Conservation (phyloP, 35 echinoderm and acorn worm genomes). For the Heliocidaris tuberculata region DNA sequence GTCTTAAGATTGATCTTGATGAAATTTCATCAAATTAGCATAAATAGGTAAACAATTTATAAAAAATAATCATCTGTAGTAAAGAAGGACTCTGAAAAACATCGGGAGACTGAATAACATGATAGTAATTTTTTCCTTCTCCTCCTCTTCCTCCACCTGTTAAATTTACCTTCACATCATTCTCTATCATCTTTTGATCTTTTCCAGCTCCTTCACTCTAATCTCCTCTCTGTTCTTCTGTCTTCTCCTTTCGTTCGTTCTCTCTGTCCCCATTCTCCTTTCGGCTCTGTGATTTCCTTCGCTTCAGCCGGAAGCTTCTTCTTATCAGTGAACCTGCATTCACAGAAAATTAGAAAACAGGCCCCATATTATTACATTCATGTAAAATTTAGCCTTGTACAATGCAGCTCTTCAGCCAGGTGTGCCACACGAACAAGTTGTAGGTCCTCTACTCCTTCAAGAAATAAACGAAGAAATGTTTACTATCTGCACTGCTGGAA, state of each 20-base stretch:
- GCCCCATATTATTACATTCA: no score
- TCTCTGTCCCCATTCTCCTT: background rate
- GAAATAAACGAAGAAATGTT: no score
- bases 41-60: background rate
- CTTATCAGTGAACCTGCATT: background rate
- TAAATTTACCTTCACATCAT: background rate
- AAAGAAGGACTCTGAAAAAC: background rate
- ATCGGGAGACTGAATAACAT: background rate
- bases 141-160: background rate
- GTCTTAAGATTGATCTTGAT: background rate
- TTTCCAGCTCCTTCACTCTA: background rate
- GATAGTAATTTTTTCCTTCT: background rate
- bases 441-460: no score
- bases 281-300: background rate
- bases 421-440: no score
- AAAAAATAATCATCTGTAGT: background rate
- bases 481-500: no score
- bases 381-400: no score
- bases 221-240: conserved; percentile 8
- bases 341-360: background rate
- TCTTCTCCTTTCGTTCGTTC: background rate
- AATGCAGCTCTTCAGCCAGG: no score
- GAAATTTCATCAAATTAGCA: background rate
- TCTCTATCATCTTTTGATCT: background rate
- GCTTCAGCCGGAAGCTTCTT: background rate